Percentiles rank a stretch among this genome's conserved stretches.
These are phyloP conservation scores for Plebejus melissa DNA, from an alignment of 2,888 invertebrate species.

Conservation along the genomic window DNA sequence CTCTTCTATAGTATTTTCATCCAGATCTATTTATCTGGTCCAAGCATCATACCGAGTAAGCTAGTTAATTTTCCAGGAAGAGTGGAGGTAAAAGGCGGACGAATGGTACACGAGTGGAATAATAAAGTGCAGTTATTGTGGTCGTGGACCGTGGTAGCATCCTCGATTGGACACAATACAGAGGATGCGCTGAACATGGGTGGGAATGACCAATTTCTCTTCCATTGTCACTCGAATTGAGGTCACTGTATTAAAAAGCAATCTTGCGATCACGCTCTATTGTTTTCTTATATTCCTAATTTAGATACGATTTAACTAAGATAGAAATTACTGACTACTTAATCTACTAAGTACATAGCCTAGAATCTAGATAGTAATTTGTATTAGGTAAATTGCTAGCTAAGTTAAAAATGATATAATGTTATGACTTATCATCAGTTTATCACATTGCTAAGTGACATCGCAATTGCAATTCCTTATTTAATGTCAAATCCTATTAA, in stretches of 20 bases:
- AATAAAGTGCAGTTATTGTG: constrained; percentile 51
- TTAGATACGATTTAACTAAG: background rate
- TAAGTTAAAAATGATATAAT: too few species aligned
- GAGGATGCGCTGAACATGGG: constrained; percentile 26
- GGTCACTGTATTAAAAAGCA: constrained; percentile 43
- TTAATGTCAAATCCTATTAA: too few species aligned
- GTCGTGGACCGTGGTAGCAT: constrained; percentile 43
- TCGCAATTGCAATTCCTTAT: too few species aligned
- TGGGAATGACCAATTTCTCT: constrained; percentile 28
- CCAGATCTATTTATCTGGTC: constrained; percentile 32
- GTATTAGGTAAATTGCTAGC: too few species aligned
- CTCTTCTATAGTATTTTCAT: too few species aligned
- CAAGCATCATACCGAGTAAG: constrained; percentile 51
- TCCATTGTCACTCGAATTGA: constrained; percentile 45
- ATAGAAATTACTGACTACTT: background rate
- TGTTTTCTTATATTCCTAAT: constrained; percentile 35
- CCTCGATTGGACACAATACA: constrained; percentile 46
- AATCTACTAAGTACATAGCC: too few species aligned
- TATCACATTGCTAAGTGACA: too few species aligned
- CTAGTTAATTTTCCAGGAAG: constrained; percentile 71
- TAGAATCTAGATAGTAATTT: too few species aligned
- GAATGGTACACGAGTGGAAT: constrained; percentile 52
- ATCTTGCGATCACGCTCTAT: constrained; percentile 35
- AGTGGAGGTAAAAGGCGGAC: constrained; percentile 59
- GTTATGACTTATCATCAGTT: too few species aligned